These are phyloP conservation scores for Loxodonta africana DNA, from an alignment of 2,113 vertebrate species.

Conservation along the genomic window DNA sequence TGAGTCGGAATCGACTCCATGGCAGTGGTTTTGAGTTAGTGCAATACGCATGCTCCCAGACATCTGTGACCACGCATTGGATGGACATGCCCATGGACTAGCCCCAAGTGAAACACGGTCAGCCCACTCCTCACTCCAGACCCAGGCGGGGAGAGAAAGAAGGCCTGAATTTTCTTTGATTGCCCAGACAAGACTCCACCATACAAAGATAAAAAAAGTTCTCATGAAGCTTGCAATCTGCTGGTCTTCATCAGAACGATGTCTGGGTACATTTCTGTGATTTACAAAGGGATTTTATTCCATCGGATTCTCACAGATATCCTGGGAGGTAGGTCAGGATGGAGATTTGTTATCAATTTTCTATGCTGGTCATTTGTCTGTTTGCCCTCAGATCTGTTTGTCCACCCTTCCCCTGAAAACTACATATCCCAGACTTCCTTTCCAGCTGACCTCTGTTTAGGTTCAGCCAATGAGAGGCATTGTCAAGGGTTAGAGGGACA, in stretches of 20 bases:
- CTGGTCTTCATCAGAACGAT: not conserved
- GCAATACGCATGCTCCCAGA: not conserved
- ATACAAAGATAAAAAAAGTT: not conserved
- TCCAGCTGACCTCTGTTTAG: not conserved
- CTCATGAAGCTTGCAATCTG: not conserved
- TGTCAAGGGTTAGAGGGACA: not conserved
- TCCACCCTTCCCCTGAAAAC: not conserved
- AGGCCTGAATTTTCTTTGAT: not conserved
- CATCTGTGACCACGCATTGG: accelerated
- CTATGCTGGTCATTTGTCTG: not conserved
- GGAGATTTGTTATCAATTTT: not conserved
- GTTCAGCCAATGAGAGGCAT: not conserved
- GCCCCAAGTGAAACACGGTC: not conserved
- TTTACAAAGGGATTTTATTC: not conserved
- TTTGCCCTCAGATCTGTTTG: not conserved
- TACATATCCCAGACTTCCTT: not conserved
- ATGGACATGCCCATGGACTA: accelerated
- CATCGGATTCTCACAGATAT: not conserved
- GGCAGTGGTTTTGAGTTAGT: too few relatives aligned
- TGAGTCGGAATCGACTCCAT: too few relatives aligned
- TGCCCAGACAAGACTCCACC: not conserved
- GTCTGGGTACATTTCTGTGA: not conserved
- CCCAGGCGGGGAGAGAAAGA: not conserved
- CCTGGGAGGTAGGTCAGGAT: not conserved
- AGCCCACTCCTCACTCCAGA: not conserved